Base-by-base conservation (phyloP, 2,888 invertebrate species). In the Hirudinaria manillensis region DNA sequence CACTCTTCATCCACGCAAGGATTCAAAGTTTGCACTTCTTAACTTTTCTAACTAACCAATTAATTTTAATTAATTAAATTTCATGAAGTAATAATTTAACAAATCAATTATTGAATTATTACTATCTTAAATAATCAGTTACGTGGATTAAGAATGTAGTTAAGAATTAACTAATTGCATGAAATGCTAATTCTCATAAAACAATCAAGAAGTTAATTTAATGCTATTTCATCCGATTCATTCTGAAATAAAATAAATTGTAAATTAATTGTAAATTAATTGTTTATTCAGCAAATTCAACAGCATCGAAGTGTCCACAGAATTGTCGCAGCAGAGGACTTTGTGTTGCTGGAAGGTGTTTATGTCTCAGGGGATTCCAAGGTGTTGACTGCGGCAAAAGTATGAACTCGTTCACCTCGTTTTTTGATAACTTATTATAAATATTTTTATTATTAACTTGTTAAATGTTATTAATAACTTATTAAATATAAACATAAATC, bases 281-380 rank as follows among this genome's bases (percentile, higher is more conserved):
- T 45, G 1, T 1, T 6, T 45, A 6, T 61, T 61, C 4, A 61
- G 61, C 61, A 27, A 61, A 61, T 61, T 24, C 61, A 3, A 61
- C 61, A 24, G n/a, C 61, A 61, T 61, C 61, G 3, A 61, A 61
- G n/a, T 61, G 61, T 61, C 61, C 61, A 10, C 24, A 10, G 29
- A 61, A 61, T 61, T 61, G 61, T 29, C 61, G 61, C 13, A 61
- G 29, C 61, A 61, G 61, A 61, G 61, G 61, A 4, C 29, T 61
- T 27, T 61, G 61, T 29, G 24, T 61, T 16, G 24, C 24, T 16
- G 61, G 96, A 89, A 90, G 91, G 78, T 99, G 99, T 87, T 91
- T 92, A 79, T 99, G 99, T 86, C 90, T 92, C 76, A 90, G 91
- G 78, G 94, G 93, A 77, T 97, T 95, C 94, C 94, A 94, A 67